Evolutionary conservation across 2,888 invertebrate species (phyloP).

Genomic region (Graphium colonna): DNA sequence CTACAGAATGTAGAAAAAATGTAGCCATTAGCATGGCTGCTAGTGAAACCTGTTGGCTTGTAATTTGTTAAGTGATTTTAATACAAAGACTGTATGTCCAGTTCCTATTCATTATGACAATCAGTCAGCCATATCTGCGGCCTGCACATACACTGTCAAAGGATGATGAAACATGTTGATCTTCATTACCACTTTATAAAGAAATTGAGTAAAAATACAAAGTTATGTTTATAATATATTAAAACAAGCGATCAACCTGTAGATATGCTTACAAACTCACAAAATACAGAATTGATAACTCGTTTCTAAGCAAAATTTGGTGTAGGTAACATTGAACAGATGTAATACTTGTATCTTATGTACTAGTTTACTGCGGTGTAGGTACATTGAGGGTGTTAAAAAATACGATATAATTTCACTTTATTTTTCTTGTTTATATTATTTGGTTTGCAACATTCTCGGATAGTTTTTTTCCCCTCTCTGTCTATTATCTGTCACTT

Average conservation of each 20-base stretch:
- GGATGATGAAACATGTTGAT: not conserved
- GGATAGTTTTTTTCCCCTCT: too few species aligned
- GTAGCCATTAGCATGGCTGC: not conserved
- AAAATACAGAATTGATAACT: too few species aligned
- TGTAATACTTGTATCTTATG: too few species aligned
- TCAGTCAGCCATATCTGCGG: not conserved
- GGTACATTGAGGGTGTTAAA: too few species aligned
- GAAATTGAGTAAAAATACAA: not conserved
- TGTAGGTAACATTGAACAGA: too few species aligned
- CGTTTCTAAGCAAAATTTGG: too few species aligned
- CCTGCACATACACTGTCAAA: not conserved
- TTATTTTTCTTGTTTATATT: too few species aligned
- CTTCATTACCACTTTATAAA: not conserved
- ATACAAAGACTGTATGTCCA: not conserved
- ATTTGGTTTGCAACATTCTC: too few species aligned
- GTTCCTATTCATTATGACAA: not conserved
- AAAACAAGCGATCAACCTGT: not conserved
- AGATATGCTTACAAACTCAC: too few species aligned
- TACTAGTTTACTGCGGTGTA: too few species aligned
- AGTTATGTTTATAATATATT: not conserved
- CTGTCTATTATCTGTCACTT: too few species aligned
- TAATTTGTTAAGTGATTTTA: conserved; percentile 3
- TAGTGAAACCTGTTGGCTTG: conserved; percentile 25
- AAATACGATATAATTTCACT: too few species aligned
- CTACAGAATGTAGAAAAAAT: conserved; percentile 1